Percentiles rank a stretch among this genome's conserved stretches.
Conservation (phyloP, 1,140 invertebrate genomes). For the Bombus picipes region DNA sequence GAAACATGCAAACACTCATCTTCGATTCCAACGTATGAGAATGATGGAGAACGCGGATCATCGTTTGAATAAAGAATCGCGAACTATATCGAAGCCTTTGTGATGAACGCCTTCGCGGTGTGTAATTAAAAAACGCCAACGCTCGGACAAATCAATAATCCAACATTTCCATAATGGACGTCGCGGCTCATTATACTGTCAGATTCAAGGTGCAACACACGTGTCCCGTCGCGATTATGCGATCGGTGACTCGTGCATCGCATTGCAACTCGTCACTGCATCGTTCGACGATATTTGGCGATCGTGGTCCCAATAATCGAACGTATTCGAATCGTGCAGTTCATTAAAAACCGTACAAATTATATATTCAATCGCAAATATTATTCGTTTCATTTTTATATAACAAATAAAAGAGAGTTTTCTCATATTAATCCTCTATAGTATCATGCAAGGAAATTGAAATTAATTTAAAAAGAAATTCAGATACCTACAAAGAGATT, state of each 20-base stretch:
- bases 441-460: too few relatives aligned
- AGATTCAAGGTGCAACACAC: constrained; percentile 28
- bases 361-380: too few relatives aligned
- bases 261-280: neutral
- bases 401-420: too few relatives aligned
- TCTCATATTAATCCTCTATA: too few relatives aligned
- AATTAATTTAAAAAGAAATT: too few relatives aligned
- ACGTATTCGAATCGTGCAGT: neutral
- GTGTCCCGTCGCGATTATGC: constrained; percentile 7
- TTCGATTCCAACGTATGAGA: neutral
- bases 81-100: neutral
- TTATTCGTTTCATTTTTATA: too few relatives aligned
- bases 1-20: neutral
- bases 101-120: neutral
- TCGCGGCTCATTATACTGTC: constrained; percentile 22
- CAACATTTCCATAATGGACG: constrained; percentile 25
- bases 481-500: too few relatives aligned
- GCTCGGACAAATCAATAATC: constrained; percentile 38
- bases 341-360: too few relatives aligned
- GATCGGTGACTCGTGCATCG: neutral
- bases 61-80: neutral
- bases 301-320: neutral
- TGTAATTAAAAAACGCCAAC: constrained; percentile 25
- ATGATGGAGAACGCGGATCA: neutral
- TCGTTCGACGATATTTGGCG: neutral